These are phyloP conservation scores for Syritta pipiens DNA, from an alignment of 2,888 invertebrate genomes.

Conservation along the genomic window DNA sequence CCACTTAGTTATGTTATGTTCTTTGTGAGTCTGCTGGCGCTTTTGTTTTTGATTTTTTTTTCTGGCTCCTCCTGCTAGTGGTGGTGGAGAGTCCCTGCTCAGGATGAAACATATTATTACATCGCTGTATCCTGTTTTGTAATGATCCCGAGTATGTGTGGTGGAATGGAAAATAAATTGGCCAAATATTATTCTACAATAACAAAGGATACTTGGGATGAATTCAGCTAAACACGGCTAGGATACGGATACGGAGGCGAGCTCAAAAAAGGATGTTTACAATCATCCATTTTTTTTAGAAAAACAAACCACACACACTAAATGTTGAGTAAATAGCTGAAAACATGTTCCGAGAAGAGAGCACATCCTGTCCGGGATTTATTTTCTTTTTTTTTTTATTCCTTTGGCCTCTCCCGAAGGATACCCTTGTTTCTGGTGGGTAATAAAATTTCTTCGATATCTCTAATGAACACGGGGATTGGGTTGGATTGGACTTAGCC, in stretches of 20 bases:
- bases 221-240: conserved; percentile 39
- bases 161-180: conserved; percentile 48
- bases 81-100: background rate
- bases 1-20: conserved; percentile 66
- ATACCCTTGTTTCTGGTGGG: conserved; percentile 11
- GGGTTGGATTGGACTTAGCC: conserved; percentile 11
- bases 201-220: conserved; percentile 35
- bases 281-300: conserved; percentile 14
- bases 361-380: conserved; percentile 44
- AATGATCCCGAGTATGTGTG: conserved; percentile 2
- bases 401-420: background rate
- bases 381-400: background rate
- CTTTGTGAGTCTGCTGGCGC: conserved; percentile 20
- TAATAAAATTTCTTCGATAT: conserved; percentile 34
- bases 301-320: conserved; percentile 44
- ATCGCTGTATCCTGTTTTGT: conserved; percentile 31
- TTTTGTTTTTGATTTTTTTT: background rate
- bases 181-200: conserved; percentile 62
- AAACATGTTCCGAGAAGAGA: conserved; percentile 16
- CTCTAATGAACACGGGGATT: conserved; percentile 53
- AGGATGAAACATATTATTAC: conserved; percentile 35
- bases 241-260: background rate
- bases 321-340: conserved; percentile 52
- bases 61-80: conserved; percentile 11
- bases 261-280: conserved; percentile 5